A percentile compares a stretch with the other conserved stretches of the same genome.
phyloP scores from a whole-genome alignment of 2,888 invertebrate genomes.

The Stenodera caucasica region DNA sequence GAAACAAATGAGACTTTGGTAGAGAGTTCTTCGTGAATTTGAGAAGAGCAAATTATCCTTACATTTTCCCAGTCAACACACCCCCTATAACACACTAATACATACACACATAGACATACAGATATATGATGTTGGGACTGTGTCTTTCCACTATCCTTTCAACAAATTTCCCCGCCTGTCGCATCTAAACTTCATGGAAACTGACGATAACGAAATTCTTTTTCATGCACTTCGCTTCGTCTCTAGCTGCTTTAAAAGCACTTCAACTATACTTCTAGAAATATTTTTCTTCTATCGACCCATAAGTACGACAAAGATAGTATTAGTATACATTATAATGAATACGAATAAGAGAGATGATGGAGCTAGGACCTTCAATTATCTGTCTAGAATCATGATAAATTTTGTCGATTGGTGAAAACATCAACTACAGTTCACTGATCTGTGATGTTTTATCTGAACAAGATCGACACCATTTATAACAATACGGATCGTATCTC shows the following conservation, averaged over 20 bases:
- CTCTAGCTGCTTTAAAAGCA: slow-evolving; percentile 39
- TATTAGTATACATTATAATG: neutral
- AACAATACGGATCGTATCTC: too few relatives aligned
- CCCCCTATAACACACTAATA: too few relatives aligned
- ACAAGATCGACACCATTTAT: neutral
- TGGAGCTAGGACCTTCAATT: neutral
- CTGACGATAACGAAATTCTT: slow-evolving; percentile 48
- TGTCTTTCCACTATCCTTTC: neutral
- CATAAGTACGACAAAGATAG: neutral
- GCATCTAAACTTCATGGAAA: slow-evolving; percentile 38
- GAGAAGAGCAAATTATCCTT: slow-evolving; percentile 33
- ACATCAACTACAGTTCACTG: neutral
- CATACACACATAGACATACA: neutral
- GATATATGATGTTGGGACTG: neutral
- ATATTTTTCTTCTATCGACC: slow-evolving; percentile 35
- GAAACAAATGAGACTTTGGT: slow-evolving; percentile 33
- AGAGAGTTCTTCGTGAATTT: slow-evolving; percentile 30
- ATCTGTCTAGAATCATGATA: neutral
- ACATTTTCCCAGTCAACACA: slow-evolving; percentile 34
- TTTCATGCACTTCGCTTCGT: slow-evolving; percentile 41
- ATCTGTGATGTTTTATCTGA: neutral
- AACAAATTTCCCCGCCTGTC: neutral
- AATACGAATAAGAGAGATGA: neutral
- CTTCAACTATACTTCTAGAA: slow-evolving; percentile 33
- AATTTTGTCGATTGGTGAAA: neutral